These are phyloP conservation scores for Tachyglossus aculeatus DNA, from an alignment of 2,797 vertebrate species.

Conservation along the genomic window DNA sequence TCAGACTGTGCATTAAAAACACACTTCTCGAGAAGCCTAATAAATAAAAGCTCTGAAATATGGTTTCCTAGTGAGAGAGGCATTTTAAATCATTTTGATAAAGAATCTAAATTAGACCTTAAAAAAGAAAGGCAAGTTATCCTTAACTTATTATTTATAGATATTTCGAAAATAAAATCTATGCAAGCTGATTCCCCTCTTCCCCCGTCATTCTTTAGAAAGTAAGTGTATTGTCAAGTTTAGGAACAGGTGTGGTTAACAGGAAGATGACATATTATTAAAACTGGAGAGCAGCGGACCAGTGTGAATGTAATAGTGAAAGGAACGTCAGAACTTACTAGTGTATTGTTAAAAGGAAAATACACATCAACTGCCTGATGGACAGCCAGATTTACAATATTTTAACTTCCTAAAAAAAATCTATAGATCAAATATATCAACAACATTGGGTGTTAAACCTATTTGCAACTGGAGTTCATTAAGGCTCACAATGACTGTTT, in stretches of 20 bases:
- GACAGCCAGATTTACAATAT: not conserved
- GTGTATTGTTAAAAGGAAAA: not conserved
- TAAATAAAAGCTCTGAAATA: constrained; percentile 83
- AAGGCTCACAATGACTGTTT: too few species aligned
- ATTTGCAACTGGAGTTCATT: too few species aligned
- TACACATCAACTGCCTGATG: not conserved
- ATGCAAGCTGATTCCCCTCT: constrained; percentile 47
- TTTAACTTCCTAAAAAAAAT: not conserved
- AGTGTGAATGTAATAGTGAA: not conserved
- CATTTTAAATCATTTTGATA: constrained; percentile 82
- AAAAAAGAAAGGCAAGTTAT: constrained; percentile 66
- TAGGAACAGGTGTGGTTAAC: constrained; percentile 11
- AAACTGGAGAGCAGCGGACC: not conserved
- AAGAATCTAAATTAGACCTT: constrained; percentile 77
- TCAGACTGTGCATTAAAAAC: constrained; percentile 84
- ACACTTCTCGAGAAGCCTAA: constrained; percentile 76
- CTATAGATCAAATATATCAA: too few species aligned
- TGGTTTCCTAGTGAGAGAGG: constrained; percentile 73
- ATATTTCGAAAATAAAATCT: constrained; percentile 69
- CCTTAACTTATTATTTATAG: constrained; percentile 79
- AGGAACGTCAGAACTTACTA: not conserved
- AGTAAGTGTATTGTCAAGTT: constrained; percentile 29
- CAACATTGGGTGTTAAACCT: too few species aligned
- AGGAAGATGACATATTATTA: constrained; percentile 3
- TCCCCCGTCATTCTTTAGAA: constrained; percentile 39